These are phyloP conservation scores for Leucophora obtusa DNA, from an alignment of 2,888 invertebrate species.

Conservation along the genomic window DNA sequence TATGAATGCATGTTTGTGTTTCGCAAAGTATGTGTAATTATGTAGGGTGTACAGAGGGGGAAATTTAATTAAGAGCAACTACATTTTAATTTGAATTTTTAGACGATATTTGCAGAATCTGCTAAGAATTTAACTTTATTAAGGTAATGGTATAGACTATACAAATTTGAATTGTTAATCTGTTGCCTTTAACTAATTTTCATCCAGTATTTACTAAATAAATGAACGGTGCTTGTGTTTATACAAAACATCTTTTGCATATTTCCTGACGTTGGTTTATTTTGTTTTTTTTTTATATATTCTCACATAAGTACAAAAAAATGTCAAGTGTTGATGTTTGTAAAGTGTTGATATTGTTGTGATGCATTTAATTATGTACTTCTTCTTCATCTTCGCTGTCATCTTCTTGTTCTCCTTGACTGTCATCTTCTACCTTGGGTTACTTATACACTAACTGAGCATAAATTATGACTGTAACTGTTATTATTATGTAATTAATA, in stretches of 20 bases:
- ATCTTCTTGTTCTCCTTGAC: constrained; percentile 4
- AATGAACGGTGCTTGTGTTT: constrained; percentile 29
- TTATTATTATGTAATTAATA: constrained; percentile 62
- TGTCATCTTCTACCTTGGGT: constrained; percentile 16
- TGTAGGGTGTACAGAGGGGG: no score
- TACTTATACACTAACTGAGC: constrained; percentile 29
- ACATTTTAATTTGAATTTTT: no score
- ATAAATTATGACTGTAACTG: constrained; percentile 54
- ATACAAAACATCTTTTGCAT: constrained; percentile 53
- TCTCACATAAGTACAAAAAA: constrained; percentile 16
- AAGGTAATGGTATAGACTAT: no score
- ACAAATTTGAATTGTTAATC: no score
- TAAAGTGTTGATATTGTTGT: constrained; percentile 45
- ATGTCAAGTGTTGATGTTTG: constrained; percentile 54
- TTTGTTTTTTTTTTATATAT: constrained; percentile 18
- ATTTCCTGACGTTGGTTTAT: constrained; percentile 31
- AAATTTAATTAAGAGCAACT: no score
- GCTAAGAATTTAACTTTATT: no score
- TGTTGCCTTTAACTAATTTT: no score
- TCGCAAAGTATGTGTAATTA: not conserved
- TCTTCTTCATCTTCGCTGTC: not conserved
- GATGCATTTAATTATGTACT: constrained; percentile 61
- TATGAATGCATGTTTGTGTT: constrained; percentile 18
- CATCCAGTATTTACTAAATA: not conserved
- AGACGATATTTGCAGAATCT: no score